phyloP scores from a whole-genome alignment of 1,140 invertebrate genomes.

The Ephestia elutella region DNA sequence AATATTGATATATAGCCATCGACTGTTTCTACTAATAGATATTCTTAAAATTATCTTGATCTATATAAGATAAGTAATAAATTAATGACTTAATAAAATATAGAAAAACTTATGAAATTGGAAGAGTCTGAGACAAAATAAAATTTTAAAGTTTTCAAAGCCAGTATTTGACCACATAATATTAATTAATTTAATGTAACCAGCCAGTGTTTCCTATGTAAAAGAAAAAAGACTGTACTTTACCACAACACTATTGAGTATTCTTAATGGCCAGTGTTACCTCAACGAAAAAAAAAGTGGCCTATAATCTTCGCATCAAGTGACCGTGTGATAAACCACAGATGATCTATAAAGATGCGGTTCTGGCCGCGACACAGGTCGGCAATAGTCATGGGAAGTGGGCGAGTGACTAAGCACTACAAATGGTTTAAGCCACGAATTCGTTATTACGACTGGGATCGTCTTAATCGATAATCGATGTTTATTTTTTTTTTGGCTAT shows the following conservation, averaged over 20 bases:
- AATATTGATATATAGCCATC: too few relatives aligned
- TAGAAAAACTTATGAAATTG: too few relatives aligned
- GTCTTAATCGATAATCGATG: slow-evolving; percentile 10
- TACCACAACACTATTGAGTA: background rate
- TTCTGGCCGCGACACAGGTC: slow-evolving; percentile 21
- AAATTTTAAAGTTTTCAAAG: too few relatives aligned
- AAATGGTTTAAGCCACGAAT: slow-evolving; percentile 22
- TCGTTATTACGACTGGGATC: slow-evolving; percentile 16
- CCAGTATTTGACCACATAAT: too few relatives aligned
- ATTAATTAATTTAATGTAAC: too few relatives aligned
- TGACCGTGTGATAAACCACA: slow-evolving; percentile 8
- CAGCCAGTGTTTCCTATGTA: too few relatives aligned
- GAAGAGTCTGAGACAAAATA: too few relatives aligned
- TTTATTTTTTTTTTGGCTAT: slow-evolving; percentile 10
- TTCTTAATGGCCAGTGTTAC: background rate
- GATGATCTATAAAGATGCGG: slow-evolving; percentile 27
- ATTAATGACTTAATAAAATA: too few relatives aligned
- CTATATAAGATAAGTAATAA: too few relatives aligned
- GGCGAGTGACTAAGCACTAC: slow-evolving; percentile 29
- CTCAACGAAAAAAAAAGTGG: background rate
- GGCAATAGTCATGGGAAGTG: slow-evolving; percentile 33
- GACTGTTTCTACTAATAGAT: too few relatives aligned
- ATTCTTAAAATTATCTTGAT: too few relatives aligned
- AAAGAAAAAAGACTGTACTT: background rate
- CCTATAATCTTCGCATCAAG: background rate